A percentile compares a stretch with the other conserved stretches of the same genome.
phyloP scores from a whole-genome alignment of 2,113 vertebrate species.

The Girardinichthys multiradiatus region DNA sequence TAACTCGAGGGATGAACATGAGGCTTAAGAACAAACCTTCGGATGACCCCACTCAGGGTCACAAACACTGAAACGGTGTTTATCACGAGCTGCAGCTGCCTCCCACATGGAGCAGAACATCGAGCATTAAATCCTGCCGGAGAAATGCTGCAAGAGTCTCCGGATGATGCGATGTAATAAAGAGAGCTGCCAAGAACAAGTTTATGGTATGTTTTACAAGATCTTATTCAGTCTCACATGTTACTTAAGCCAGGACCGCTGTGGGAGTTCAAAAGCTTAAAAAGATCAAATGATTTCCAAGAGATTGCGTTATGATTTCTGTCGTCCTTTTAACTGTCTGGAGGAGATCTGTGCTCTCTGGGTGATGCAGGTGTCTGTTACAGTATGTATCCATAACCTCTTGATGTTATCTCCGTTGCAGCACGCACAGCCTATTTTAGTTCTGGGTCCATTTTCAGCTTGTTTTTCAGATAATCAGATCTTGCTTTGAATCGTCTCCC shows the following conservation, averaged over 20 bases:
- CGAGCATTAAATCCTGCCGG: constrained; percentile 53
- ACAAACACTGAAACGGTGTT: constrained; percentile 34
- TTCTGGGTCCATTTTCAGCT: constrained; percentile 38
- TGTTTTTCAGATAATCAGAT: constrained; percentile 40
- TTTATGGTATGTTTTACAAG: constrained; percentile 44
- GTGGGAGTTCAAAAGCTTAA: constrained; percentile 53
- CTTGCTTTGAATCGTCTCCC: constrained; percentile 31
- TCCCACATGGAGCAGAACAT: constrained; percentile 73
- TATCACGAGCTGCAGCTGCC: constrained; percentile 71
- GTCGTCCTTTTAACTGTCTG: constrained; percentile 44
- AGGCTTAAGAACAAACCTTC: constrained; percentile 33
- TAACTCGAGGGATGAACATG: background rate
- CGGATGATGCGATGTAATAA: constrained; percentile 59
- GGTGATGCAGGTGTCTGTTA: constrained; percentile 45
- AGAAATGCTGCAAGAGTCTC: constrained; percentile 48
- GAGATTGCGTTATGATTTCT: constrained; percentile 44
- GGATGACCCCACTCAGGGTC: constrained; percentile 67
- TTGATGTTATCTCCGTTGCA: constrained; percentile 49
- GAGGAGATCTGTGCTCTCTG: constrained; percentile 32
- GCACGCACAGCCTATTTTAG: constrained; percentile 27
- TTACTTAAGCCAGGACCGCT: constrained; percentile 56
- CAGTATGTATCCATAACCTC: constrained; percentile 20
- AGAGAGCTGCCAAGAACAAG: constrained; percentile 57
- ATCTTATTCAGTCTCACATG: constrained; percentile 58
- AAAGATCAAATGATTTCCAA: constrained; percentile 50